Percentiles rank a stretch among this genome's conserved stretches.
These are phyloP conservation scores for Spilosoma lubricipeda DNA, from an alignment of 2,888 invertebrate genomes.

Conservation along the genomic window DNA sequence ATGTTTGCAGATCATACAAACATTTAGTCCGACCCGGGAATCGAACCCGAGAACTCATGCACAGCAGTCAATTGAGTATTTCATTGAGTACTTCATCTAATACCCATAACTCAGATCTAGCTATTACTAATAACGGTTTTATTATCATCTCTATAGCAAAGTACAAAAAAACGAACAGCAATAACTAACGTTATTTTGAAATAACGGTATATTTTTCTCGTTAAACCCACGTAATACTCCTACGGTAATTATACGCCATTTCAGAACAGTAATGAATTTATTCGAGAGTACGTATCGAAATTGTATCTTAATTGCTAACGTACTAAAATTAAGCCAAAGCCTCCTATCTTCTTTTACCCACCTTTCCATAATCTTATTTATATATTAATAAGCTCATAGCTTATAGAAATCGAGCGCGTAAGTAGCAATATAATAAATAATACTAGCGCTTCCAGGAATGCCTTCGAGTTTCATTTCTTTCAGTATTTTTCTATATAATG, in stretches of 20 bases:
- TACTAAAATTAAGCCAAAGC: conserved; percentile 60
- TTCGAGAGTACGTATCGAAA: conserved; percentile 61
- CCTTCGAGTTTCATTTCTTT: background rate
- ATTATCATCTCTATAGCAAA: conserved; percentile 35
- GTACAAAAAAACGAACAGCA: conserved; percentile 48
- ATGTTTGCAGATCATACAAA: too few relatives aligned
- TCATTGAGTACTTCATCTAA: background rate
- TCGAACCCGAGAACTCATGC: too few relatives aligned
- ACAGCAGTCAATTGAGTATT: too few relatives aligned
- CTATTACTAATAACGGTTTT: conserved; percentile 26
- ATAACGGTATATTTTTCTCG: conserved; percentile 62
- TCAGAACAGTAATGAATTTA: conserved; percentile 69
- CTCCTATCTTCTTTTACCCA: conserved; percentile 45
- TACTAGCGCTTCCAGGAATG: background rate
- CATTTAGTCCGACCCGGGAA: too few relatives aligned
- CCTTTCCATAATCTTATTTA: conserved; percentile 41
- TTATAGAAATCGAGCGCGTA: background rate
- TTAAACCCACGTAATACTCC: conserved; percentile 67
- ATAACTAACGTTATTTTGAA: conserved; percentile 52
- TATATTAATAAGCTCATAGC: conserved; percentile 35
- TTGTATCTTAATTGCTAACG: conserved; percentile 77
- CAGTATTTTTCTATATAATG: too few relatives aligned
- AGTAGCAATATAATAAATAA: background rate
- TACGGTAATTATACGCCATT: conserved; percentile 71
- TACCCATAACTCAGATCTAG: conserved; percentile 3